Percentiles rank a stretch among this genome's conserved stretches.
phyloP scores from a whole-genome alignment of 2,797 vertebrate genomes.

The Nasua narica region DNA sequence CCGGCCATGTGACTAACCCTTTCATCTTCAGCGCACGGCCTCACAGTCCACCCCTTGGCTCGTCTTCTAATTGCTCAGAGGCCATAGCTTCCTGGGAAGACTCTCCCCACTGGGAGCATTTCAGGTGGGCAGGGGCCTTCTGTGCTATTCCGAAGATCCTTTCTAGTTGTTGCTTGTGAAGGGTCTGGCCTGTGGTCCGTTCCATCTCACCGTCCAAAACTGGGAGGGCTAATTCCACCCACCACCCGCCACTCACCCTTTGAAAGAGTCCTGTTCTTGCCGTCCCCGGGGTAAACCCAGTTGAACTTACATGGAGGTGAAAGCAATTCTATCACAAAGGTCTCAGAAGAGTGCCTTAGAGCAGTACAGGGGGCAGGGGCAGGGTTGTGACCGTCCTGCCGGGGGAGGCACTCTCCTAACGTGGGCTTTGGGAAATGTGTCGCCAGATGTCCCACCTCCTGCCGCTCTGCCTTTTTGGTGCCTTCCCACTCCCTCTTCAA shows the following conservation, averaged over 20 bases:
- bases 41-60: background rate
- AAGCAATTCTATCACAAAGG: background rate
- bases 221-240: background rate
- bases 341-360: background rate
- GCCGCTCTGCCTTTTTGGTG: background rate
- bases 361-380: background rate
- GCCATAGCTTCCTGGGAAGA: background rate
- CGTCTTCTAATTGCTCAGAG: background rate
- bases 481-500: background rate
- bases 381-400: rapidly evolving
- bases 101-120: background rate
- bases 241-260: background rate
- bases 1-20: background rate
- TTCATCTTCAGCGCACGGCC: background rate
- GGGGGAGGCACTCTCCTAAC: background rate
- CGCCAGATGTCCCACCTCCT: background rate
- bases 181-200: background rate
- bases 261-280: background rate
- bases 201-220: background rate
- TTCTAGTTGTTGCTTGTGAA: background rate
- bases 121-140: background rate
- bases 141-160: background rate
- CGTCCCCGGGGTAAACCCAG: background rate
- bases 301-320: background rate
- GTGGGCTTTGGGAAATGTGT: background rate